Evolutionary conservation across 2,113 vertebrate species (phyloP), one percentile per base, ranked within the genome.

Genomic region (Anthoscopus minutus): DNA sequence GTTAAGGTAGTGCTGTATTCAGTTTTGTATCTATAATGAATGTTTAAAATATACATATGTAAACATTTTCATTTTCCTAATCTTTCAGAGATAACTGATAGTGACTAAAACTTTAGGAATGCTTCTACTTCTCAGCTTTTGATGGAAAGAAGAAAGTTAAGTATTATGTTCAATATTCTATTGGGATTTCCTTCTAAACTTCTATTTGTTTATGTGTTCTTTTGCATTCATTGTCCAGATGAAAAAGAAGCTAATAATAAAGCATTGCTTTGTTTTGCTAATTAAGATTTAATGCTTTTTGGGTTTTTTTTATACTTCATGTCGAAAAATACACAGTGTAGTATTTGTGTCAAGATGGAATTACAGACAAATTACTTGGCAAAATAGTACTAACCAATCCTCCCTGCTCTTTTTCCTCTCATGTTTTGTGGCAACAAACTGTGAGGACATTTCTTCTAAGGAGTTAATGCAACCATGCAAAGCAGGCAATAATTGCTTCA

Each of bases 261-360:
- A 98, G 93, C 88, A 89, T 96, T 93, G 81, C 96, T 97, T 98
- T 97, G 94, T 97, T 97, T 98, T 98, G 97, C 96, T 97, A 97
- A 95, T 92, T 89, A 79, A 96, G 91, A 51, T 76, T 95, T 77
- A 50, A 50, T 5, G 37, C 31, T 92, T 96, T 93, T 95, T 74
- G 54, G 18, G 20, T 3, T 73, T 94, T 67, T 85, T 76, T 83
- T 80, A 7, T 61, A 61, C 48, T 92, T 86, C 66, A 22, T 24
- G 18, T 35, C 7, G 23, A 81, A 73, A 93, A 92, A 64, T 40
- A 8, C 35, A 71, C 3, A 10, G 10, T 48, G 33, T 30, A 40
- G 2, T 80, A 31, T 62, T 93, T 67, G 33, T 35, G 12, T 72
- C 42, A 45, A 6, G 15, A 8, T 60, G 20, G 20, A 86, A 40